Conservation (phyloP, 2,888 invertebrate species). For the Standfussiana lucernea region DNA sequence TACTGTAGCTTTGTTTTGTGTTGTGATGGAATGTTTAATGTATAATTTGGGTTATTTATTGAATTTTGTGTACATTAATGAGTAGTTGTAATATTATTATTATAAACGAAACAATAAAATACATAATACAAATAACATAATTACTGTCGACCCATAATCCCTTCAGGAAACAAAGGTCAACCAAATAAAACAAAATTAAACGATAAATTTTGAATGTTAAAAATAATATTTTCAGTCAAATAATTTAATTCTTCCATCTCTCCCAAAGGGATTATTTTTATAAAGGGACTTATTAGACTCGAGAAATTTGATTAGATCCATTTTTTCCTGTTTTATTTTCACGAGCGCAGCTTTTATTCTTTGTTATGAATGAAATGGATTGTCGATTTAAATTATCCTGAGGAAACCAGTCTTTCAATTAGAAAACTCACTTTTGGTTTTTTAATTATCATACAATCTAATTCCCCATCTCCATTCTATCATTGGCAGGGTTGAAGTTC, state of each 20-base stretch:
- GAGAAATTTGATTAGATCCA: slow-evolving; percentile 19
- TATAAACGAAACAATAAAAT: too few species aligned
- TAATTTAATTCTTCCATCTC: slow-evolving; percentile 10
- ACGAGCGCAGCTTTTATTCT: background rate
- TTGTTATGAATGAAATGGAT: background rate
- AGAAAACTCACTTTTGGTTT: background rate
- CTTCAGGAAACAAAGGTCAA: background rate
- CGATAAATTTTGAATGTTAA: slow-evolving; percentile 14
- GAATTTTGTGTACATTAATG: too few species aligned
- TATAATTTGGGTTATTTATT: too few species aligned
- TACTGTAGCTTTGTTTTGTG: too few species aligned
- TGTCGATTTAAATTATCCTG: background rate
- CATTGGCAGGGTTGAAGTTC: too few species aligned
- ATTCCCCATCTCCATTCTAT: too few species aligned
- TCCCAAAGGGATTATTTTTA: slow-evolving; percentile 21
- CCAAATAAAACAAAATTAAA: slow-evolving; percentile 32
- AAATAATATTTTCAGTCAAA: slow-evolving; percentile 26
- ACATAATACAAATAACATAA: background rate
- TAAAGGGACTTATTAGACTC: background rate
- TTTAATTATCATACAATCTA: background rate
- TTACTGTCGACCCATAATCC: background rate
- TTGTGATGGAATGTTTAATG: too few species aligned
- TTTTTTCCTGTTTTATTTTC: slow-evolving; percentile 25
- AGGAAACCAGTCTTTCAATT: background rate
- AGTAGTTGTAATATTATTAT: too few species aligned